Evolutionary conservation across 2,888 invertebrate species (phyloP).

Genomic region (Gisinianus flammeolus): DNA sequence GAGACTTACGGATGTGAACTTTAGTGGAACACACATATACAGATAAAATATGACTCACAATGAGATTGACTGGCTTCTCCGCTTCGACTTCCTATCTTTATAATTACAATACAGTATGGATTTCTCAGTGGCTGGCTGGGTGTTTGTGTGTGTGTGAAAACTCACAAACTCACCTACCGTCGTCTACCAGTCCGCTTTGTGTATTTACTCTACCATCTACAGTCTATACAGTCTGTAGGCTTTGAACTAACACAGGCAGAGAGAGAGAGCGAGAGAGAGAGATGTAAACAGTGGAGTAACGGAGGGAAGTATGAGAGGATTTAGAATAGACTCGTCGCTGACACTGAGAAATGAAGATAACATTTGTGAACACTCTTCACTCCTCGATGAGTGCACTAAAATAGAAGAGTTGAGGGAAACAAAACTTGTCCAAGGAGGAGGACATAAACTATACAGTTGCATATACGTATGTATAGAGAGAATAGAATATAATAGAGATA

Average conservation of each 20-base stretch:
- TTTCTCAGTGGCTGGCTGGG: too few species aligned
- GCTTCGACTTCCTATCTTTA: too few species aligned
- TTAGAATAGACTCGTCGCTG: background rate
- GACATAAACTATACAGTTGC: too few species aligned
- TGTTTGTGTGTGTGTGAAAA: too few species aligned
- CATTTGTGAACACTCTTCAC: background rate
- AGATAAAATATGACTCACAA: too few species aligned
- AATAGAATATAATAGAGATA: too few species aligned
- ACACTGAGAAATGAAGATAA: background rate
- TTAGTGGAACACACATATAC: too few species aligned
- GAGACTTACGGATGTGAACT: too few species aligned
- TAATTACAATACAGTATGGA: too few species aligned
- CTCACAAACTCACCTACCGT: background rate
- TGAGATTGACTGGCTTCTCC: too few species aligned
- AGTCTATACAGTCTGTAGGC: background rate
- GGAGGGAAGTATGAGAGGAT: background rate
- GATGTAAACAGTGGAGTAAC: conserved; percentile 6
- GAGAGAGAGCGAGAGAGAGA: background rate
- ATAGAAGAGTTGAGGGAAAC: background rate
- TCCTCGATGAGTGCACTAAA: background rate
- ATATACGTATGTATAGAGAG: too few species aligned
- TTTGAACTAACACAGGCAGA: background rate
- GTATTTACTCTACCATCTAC: background rate
- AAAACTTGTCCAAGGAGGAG: background rate
- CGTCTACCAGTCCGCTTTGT: too few species aligned